A percentile compares a stretch with the other conserved stretches of the same genome.
phyloP scores from a whole-genome alignment of 2,888 invertebrate genomes.

The Steinernema hermaphroditum region DNA sequence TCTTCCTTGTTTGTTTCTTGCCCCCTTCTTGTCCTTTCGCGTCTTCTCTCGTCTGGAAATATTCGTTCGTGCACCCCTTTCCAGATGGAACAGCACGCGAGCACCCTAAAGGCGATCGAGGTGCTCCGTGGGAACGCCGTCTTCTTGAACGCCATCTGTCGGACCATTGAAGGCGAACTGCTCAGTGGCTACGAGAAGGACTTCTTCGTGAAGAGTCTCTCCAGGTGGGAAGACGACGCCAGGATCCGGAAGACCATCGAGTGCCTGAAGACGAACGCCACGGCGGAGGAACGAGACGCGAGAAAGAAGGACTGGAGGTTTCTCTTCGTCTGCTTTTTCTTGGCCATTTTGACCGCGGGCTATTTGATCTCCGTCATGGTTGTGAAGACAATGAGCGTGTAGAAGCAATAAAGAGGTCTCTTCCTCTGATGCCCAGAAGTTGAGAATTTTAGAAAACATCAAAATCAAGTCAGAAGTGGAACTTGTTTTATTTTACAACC shows the following conservation, averaged over 20 bases:
- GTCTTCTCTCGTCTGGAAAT: neutral
- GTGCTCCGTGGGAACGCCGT: neutral
- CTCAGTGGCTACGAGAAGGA: constrained; percentile 6
- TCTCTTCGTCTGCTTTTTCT: neutral
- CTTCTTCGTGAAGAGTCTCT: neutral
- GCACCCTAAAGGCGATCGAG: neutral
- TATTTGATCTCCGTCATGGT: neutral
- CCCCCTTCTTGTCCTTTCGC: too few species aligned
- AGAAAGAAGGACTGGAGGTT: neutral
- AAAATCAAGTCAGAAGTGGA: neutral
- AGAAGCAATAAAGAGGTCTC: neutral
- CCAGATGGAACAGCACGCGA: neutral
- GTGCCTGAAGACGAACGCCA: neutral
- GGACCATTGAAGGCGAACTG: neutral
- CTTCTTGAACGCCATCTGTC: constrained; percentile 3
- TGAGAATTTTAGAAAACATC: neutral
- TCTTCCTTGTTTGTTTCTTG: too few species aligned
- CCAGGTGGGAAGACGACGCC: neutral
- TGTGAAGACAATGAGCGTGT: neutral
- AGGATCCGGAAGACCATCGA: neutral
- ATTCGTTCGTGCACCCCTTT: too few species aligned
- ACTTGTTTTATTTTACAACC: too few species aligned
- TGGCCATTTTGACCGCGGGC: neutral
- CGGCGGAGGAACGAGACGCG: neutral
- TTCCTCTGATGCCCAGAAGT: too few species aligned